Evolutionary conservation across 2,113 vertebrate species (phyloP).

Genomic region (pig (Sus scrofa)): T2T-Sscrofa CM000813.6:73418501-73419000

Average conservation of each 20-base stretch:
- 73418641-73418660: neutral
- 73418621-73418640: neutral
- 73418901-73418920: neutral
- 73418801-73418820: neutral
- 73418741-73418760: neutral
- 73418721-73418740: neutral
- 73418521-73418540: slow-evolving; percentile 85
- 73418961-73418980: neutral
- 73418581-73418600: slow-evolving; percentile 84
- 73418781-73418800: neutral
- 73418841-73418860: neutral
- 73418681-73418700: neutral
- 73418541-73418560: slow-evolving; percentile 87
- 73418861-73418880: neutral
- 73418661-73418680: neutral
- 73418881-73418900: neutral
- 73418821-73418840: neutral
- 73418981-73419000: neutral
- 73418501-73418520: slow-evolving; percentile 84
- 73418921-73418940: neutral
- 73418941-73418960: neutral
- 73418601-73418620: slow-evolving; percentile 52
- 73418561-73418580: slow-evolving; percentile 86
- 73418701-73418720: rapidly evolving
- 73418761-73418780: neutral